Evolutionary conservation across 2,113 vertebrate species (phyloP).

Genomic region (Mormyrus lacerda): DNA sequence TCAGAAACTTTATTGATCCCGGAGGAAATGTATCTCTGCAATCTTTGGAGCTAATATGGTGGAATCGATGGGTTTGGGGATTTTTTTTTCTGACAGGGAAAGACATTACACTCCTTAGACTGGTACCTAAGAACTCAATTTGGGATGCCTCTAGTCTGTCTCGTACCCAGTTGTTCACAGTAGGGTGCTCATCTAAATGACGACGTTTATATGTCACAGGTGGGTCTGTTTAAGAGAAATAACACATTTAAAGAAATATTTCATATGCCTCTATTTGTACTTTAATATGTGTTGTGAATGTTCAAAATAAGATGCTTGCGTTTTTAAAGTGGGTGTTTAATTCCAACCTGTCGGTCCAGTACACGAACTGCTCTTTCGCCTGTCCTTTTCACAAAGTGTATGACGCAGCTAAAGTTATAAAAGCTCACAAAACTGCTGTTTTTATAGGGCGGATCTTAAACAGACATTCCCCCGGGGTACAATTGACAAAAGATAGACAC

Average conservation of each 20-base stretch:
- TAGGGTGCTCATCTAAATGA: neutral
- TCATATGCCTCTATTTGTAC: neutral
- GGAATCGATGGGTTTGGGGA: neutral
- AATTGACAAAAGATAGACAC: conserved; percentile 61
- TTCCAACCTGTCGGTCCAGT: neutral
- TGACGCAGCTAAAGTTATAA: conserved; percentile 13
- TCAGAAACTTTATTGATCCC: too few species aligned
- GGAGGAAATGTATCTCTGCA: too few species aligned
- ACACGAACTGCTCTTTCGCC: neutral
- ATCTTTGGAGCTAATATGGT: neutral
- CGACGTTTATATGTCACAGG: neutral
- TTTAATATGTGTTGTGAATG: neutral
- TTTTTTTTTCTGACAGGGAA: neutral
- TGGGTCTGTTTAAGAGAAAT: neutral
- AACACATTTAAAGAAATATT: neutral
- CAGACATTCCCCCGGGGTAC: conserved; percentile 63
- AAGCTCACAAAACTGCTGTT: conserved; percentile 42
- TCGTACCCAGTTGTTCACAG: neutral
- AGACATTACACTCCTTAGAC: neutral
- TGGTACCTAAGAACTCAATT: neutral
- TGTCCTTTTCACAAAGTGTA: neutral
- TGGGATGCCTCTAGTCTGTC: neutral
- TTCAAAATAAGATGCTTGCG: neutral
- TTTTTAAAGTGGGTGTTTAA: neutral
- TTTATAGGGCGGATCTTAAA: conserved; percentile 54